These are phyloP conservation scores for Oxyruncus cristatus DNA, from an alignment of 2,113 vertebrate species.

Conservation along the genomic window DNA sequence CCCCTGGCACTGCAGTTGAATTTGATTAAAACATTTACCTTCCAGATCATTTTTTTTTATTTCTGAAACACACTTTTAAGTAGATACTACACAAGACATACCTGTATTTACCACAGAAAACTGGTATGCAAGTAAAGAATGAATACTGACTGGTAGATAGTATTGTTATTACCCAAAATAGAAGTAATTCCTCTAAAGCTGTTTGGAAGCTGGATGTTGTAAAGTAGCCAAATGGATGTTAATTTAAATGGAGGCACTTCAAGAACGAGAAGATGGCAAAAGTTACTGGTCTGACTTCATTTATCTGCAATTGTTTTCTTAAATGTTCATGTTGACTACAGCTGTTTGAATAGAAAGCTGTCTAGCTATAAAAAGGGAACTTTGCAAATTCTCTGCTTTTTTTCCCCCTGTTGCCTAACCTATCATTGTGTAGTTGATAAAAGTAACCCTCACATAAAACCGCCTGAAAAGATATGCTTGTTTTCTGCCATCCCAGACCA, in stretches of 20 bases:
- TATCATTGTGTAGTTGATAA: neutral
- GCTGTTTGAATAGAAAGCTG: neutral
- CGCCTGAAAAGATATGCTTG: neutral
- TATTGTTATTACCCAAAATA: neutral
- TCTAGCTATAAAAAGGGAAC: neutral
- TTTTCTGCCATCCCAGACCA: neutral
- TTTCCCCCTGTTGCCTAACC: neutral
- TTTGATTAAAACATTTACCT: slow-evolving; percentile 37
- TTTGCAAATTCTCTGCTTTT: neutral
- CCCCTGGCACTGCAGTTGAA: neutral
- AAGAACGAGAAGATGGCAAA: neutral
- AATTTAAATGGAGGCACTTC: neutral
- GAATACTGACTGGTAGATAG: neutral
- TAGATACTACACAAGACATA: neutral
- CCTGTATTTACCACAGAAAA: neutral
- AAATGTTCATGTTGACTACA: neutral
- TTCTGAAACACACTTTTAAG: neutral
- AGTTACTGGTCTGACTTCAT: neutral
- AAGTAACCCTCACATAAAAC: neutral
- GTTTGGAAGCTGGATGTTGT: neutral
- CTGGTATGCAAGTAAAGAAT: neutral
- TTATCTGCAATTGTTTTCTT: neutral
- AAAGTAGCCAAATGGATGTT: neutral
- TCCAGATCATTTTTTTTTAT: slow-evolving; percentile 21
- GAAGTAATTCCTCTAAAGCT: neutral